A percentile compares a stretch with the other conserved stretches of the same genome.
Evolutionary conservation across 2,888 invertebrate species (phyloP).

Genomic region (Drosophila ochracea): DNA sequence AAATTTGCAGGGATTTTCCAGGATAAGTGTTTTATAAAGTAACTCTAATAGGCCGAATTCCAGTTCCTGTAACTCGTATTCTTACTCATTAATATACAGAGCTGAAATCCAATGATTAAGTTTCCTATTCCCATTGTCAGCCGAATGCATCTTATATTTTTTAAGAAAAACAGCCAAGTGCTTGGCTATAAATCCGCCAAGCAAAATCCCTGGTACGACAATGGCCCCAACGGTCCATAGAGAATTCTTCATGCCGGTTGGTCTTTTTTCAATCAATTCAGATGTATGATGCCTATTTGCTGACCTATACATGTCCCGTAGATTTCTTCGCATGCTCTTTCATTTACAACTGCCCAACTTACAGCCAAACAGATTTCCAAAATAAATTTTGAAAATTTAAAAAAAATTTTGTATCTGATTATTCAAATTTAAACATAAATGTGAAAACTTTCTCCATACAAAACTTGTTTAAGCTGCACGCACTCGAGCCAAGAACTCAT

Average conservation of each 20-base stretch:
- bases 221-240: slow-evolving; percentile 12
- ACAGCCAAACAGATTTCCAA: slow-evolving; percentile 3
- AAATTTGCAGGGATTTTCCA: background rate
- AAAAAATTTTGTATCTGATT: background rate
- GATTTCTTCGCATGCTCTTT: background rate
- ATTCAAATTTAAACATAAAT: slow-evolving; percentile 5
- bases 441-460: slow-evolving; percentile 50
- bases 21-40: background rate
- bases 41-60: background rate
- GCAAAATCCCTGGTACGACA: slow-evolving; percentile 24
- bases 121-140: background rate
- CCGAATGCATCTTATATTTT: slow-evolving; percentile 1
- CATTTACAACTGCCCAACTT: slow-evolving; percentile 4
- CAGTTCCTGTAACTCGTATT: background rate
- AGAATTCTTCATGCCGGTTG: background rate
- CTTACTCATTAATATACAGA: background rate
- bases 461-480: slow-evolving; percentile 18
- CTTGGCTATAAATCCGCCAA: slow-evolving; percentile 33
- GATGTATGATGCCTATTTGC: background rate
- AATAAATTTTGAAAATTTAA: background rate
- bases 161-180: slow-evolving; percentile 26
- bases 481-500: slow-evolving; percentile 46
- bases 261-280: background rate
- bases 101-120: background rate
- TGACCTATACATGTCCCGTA: background rate